Evolutionary conservation across 2,888 invertebrate genomes (phyloP).

Genomic region (Lasioglossum figueresi): DNA sequence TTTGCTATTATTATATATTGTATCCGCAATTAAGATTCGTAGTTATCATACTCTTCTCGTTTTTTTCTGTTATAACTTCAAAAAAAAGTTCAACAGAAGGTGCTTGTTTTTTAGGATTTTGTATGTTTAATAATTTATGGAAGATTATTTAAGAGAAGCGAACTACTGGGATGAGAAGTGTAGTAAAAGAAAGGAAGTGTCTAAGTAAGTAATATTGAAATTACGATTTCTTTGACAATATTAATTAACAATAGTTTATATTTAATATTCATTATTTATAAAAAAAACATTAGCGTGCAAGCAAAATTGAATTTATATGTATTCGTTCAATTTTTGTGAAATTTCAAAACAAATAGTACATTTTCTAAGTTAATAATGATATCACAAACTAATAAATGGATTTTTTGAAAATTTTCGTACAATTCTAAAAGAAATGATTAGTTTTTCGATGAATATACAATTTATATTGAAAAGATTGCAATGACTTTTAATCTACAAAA

Average conservation of each 20-base stretch:
- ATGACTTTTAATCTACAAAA: not conserved
- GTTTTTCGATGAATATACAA: slow-evolving; percentile 1
- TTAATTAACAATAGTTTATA: not conserved
- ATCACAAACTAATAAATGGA: not conserved
- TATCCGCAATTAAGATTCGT: slow-evolving; percentile 3
- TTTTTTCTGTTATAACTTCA: not conserved
- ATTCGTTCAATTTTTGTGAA: not conserved
- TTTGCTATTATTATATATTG: slow-evolving; percentile 10
- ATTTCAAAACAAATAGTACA: not conserved
- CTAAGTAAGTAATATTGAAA: slow-evolving; percentile 16
- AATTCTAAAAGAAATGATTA: not conserved
- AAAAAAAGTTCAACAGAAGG: not conserved
- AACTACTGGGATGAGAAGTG: not conserved
- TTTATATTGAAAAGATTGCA: slow-evolving; percentile 1
- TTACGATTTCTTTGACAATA: not conserved
- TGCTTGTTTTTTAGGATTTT: slow-evolving; percentile 11
- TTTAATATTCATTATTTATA: not conserved
- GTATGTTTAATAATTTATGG: not conserved
- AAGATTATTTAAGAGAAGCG: slow-evolving; percentile 14
- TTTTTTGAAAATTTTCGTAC: not conserved
- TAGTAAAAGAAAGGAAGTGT: not conserved
- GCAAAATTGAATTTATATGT: not conserved
- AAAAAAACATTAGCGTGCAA: not conserved
- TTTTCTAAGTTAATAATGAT: not conserved
- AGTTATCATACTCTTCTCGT: not conserved